Conservation (phyloP, 2,888 invertebrate genomes). For the Drosophila peninsularis region DNA sequence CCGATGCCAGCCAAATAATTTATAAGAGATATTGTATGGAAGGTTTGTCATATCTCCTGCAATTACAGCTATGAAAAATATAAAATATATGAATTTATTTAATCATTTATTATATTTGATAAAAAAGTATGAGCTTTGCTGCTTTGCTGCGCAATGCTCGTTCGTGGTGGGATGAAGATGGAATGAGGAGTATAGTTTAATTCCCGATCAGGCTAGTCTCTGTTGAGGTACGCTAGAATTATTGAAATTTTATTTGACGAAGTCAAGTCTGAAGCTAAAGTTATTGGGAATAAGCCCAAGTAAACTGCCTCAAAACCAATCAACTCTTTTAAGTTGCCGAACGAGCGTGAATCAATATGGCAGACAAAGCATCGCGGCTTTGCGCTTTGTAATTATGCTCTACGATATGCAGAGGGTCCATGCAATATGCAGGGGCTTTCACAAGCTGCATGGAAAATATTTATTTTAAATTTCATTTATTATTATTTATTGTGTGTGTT, state of each 20-base stretch:
- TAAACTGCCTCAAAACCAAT: not conserved
- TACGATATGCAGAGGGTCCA: not conserved
- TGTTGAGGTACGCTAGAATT: too few relatives aligned
- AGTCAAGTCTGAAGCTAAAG: too few relatives aligned
- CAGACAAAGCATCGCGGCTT: constrained; percentile 7
- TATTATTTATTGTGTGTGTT: constrained; percentile 10
- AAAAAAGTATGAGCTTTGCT: constrained; percentile 30
- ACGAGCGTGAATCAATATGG: not conserved
- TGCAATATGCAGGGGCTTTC: not conserved
- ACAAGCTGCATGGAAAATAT: not conserved
- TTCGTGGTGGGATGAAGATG: not conserved
- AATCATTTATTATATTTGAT: constrained; percentile 67
- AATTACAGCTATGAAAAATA: not conserved
- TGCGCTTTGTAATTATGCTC: constrained; percentile 31
- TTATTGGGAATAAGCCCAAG: too few relatives aligned
- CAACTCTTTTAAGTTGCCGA: not conserved
- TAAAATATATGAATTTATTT: constrained; percentile 38
- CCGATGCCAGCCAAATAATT: constrained; percentile 5
- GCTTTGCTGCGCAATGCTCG: too few relatives aligned
- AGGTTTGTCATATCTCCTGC: not conserved
- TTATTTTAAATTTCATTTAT: not conserved
- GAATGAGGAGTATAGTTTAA: too few relatives aligned
- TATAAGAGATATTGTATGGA: not conserved
- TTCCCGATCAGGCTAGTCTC: too few relatives aligned
- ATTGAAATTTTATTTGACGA: too few relatives aligned